A percentile compares a stretch with the other conserved stretches of the same genome.
These are phyloP conservation scores for Phthorimaea operculella DNA, from an alignment of 1,140 invertebrate species.

Conservation along the genomic window DNA sequence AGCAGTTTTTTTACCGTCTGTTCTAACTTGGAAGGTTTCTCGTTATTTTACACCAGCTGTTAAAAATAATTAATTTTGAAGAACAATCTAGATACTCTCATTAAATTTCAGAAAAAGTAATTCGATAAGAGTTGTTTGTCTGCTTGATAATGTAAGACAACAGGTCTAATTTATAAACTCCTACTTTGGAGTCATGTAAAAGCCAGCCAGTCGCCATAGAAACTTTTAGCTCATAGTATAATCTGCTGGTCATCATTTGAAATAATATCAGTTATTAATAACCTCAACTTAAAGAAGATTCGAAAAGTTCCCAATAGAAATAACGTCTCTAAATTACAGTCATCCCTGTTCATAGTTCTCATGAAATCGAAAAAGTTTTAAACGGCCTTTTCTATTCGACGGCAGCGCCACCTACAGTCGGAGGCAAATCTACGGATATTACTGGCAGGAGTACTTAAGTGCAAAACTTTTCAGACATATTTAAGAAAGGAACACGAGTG, in stretches of 20 bases:
- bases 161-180: too few relatives aligned
- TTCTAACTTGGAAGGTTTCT: neutral
- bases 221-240: too few relatives aligned
- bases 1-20: neutral
- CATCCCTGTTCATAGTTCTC: conserved; percentile 1
- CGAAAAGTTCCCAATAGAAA: neutral
- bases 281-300: neutral
- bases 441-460: neutral
- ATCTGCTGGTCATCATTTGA: too few relatives aligned
- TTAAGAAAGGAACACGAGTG: too few relatives aligned
- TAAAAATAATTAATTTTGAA: too few relatives aligned
- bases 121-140: too few relatives aligned
- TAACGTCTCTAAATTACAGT: neutral
- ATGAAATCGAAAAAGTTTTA: neutral
- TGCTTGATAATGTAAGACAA: too few relatives aligned
- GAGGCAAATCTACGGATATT: neutral
- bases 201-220: too few relatives aligned
- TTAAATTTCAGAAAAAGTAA: neutral
- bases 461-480: neutral
- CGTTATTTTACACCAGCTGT: neutral
- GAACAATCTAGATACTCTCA: too few relatives aligned
- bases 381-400: conserved; percentile 1
- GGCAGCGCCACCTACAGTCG: neutral
- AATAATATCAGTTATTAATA: too few relatives aligned
- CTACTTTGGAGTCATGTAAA: too few relatives aligned